A percentile compares a stretch with the other conserved stretches of the same genome.
phyloP scores from a whole-genome alignment of 2,113 vertebrate genomes.

The Rostratula benghalensis region DNA sequence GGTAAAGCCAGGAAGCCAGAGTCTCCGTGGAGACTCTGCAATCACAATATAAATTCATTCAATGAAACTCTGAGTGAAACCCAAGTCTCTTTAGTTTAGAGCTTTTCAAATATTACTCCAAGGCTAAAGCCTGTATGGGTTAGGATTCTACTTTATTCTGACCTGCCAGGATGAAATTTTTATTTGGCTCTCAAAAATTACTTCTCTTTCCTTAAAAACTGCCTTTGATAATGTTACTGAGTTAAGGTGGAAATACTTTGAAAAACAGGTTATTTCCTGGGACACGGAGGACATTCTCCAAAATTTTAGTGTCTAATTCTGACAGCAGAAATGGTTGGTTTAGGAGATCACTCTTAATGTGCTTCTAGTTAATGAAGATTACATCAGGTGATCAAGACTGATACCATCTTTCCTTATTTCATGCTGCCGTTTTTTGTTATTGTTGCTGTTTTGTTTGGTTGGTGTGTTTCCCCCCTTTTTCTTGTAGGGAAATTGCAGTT shows the following conservation, averaged over 20 bases:
- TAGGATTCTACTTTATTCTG: conserved; percentile 11
- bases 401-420: not conserved
- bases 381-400: not conserved
- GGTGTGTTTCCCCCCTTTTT: not conserved
- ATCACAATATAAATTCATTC: not conserved
- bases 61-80: not conserved
- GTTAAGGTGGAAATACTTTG: not conserved
- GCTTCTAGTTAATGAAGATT: not conserved
- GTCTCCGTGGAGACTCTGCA: not conserved
- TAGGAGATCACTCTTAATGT: not conserved
- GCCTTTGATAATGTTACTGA: not conserved
- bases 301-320: not conserved
- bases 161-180: not conserved
- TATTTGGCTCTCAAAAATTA: not conserved
- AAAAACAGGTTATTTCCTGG: not conserved
- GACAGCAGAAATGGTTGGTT: not conserved
- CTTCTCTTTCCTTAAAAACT: not conserved
- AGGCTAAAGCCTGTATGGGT: not conserved
- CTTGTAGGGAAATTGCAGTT: not conserved
- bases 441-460: no score
- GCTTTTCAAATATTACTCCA: conserved; percentile 22
- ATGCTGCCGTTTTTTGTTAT: not conserved
- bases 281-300: not conserved
- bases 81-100: not conserved
- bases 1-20: not conserved